Percentiles rank a stretch among this genome's conserved stretches.
phyloP scores from a whole-genome alignment of 37 sponge, comb jelly and placozoan species.

The Ianthella basta region DNA sequence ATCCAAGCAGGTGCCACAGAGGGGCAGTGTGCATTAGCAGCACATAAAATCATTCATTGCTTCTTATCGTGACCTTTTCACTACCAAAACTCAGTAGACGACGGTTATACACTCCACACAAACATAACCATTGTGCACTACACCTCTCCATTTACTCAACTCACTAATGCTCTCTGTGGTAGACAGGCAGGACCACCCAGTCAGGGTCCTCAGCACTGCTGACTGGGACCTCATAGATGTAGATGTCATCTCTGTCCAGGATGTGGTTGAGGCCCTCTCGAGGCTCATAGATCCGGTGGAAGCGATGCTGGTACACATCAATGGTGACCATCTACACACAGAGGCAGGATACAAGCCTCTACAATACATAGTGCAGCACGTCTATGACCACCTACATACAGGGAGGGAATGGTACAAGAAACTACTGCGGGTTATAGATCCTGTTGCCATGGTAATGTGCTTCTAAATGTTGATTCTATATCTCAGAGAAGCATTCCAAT shows the following conservation, averaged over 20 bases:
- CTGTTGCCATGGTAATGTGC: too few relatives aligned
- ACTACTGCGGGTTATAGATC: too few relatives aligned
- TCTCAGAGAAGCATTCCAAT: too few relatives aligned
- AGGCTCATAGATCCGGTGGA: constrained; percentile 78
- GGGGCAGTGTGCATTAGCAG: too few relatives aligned
- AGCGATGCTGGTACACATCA: constrained; percentile 84
- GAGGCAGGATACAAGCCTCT: background rate
- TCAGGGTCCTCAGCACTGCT: constrained; percentile 51
- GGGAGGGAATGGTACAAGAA: too few relatives aligned
- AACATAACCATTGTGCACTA: background rate
- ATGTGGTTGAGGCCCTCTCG: constrained; percentile 67
- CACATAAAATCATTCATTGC: too few relatives aligned
- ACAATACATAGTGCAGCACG: background rate
- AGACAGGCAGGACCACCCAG: constrained; percentile 66
- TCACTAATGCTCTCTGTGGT: constrained; percentile 69
- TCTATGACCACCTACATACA: too few relatives aligned
- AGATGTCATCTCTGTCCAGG: constrained; percentile 81
- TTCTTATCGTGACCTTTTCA: too few relatives aligned
- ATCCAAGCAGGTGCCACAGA: too few relatives aligned
- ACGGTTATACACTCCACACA: too few relatives aligned
- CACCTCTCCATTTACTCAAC: background rate
- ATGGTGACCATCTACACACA: constrained; percentile 62
- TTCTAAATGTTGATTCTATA: too few relatives aligned
- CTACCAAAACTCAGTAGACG: too few relatives aligned
- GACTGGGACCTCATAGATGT: constrained; percentile 65